Conservation (phyloP, 2,113 vertebrate genomes). For the Lanius collurio region DNA sequence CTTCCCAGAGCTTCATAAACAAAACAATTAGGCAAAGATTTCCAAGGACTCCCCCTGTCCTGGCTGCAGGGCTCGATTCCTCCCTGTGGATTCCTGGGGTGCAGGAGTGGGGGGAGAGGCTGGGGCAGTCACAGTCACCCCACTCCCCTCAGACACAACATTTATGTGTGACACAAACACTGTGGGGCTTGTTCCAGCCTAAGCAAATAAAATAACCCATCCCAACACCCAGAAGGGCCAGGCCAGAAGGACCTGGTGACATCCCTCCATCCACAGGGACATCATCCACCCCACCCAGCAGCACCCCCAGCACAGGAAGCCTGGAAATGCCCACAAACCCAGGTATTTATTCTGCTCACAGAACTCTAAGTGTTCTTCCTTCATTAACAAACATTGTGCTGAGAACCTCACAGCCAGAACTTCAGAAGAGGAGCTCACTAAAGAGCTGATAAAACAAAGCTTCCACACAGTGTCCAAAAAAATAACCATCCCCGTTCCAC, state of each 20-base stretch:
- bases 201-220: background rate
- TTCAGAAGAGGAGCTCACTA: background rate
- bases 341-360: background rate
- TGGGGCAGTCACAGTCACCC: background rate
- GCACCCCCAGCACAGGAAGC: background rate
- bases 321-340: background rate
- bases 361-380: background rate
- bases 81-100: background rate
- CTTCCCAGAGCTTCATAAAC: conserved; percentile 65
- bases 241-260: background rate
- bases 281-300: background rate
- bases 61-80: background rate
- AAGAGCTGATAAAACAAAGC: background rate
- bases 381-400: background rate
- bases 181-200: background rate
- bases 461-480: background rate
- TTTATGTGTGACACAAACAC: accelerated
- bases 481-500: background rate
- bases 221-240: background rate
- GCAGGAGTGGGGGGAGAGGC: background rate
- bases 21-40: conserved; percentile 68
- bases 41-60: background rate
- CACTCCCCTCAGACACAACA: accelerated
- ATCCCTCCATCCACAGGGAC: accelerated
- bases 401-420: background rate